Evolutionary conservation across 2,888 invertebrate species (phyloP), one percentile per base, ranked within the genome.

Genomic region (Coelogynopora nodosa): DNA sequence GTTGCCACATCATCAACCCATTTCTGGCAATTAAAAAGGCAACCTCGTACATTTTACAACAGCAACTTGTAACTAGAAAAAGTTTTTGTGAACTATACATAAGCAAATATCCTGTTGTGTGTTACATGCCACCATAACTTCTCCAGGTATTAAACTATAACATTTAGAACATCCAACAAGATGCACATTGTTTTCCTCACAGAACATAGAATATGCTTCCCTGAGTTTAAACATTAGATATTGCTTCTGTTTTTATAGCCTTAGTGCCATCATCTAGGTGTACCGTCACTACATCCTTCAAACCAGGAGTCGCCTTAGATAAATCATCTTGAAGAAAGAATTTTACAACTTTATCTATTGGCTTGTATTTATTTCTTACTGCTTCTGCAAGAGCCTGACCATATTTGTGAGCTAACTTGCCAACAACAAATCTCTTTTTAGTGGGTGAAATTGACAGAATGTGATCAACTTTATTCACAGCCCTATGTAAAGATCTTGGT

Each of bases 141-240:
- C 18, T 74, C 2, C 23, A 26, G 74, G 74, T 74, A 10, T 74
- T 74, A 74, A 74, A 23, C 74, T 74, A 74, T 26, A 74, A 74
- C 5, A 74, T 26, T 74, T 74, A 5, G 23, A 74, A 74, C 5
- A 74, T 26, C 74, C 74, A 74, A 74, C 74, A 74, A 74, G 18
- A 23, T 74, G 23, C 74, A 74, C 74, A 74, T 26, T 13, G 74
- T 74, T 74, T 74, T 74, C 74, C 27, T 74, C 23, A 74, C 74
- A 74, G 74, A 74, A 74, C 74, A 74, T 74, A 74, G 74, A 74
- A 74, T 74, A 74, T 23, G 74, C 74, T 26, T 74, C 74, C 74
- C 74, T 74, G 74, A 74, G 74, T 26, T 74, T 74, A 26, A 74
- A 74, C 74, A 74, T 74, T 23, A 74, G 23, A 74, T 74, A 74